These are phyloP conservation scores for Sepioteuthis lessoniana DNA, from an alignment of 2,888 invertebrate species.

Conservation along the genomic window DNA sequence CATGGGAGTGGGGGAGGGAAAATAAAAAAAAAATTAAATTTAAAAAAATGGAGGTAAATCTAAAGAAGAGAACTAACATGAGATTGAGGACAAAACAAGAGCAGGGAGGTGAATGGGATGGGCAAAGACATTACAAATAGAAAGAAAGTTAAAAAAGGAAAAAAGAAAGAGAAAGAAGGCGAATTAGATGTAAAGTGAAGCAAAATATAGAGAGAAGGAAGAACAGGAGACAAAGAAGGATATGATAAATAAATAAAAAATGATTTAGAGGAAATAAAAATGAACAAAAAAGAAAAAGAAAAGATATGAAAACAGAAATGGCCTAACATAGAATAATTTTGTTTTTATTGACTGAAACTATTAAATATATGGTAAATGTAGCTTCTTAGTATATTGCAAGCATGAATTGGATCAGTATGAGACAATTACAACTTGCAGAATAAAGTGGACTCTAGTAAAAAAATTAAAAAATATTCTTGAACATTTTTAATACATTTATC, in stretches of 20 bases:
- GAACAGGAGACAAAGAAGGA: not conserved
- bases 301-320: not conserved
- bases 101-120: not conserved
- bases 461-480: too few relatives aligned
- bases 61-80: not conserved
- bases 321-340: not conserved
- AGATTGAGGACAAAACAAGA: not conserved
- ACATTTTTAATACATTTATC: too few relatives aligned
- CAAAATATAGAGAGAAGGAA: not conserved
- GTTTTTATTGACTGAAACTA: not conserved
- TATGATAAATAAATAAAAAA: not conserved
- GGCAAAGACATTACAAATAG: too few relatives aligned
- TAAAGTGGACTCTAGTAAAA: too few relatives aligned
- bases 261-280: not conserved
- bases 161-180: not conserved
- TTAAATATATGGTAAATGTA: not conserved
- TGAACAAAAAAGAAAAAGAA: not conserved
- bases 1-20: not conserved
- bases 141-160: not conserved
- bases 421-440: too few relatives aligned
- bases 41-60: not conserved
- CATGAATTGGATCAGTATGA: too few relatives aligned
- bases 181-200: not conserved
- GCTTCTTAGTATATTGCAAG: not conserved
- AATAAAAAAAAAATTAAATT: not conserved